Evolutionary conservation across 2,113 vertebrate genomes (phyloP), one percentile per base, ranked within the genome.

Genomic region (Rhabdomys dilectus): DNA sequence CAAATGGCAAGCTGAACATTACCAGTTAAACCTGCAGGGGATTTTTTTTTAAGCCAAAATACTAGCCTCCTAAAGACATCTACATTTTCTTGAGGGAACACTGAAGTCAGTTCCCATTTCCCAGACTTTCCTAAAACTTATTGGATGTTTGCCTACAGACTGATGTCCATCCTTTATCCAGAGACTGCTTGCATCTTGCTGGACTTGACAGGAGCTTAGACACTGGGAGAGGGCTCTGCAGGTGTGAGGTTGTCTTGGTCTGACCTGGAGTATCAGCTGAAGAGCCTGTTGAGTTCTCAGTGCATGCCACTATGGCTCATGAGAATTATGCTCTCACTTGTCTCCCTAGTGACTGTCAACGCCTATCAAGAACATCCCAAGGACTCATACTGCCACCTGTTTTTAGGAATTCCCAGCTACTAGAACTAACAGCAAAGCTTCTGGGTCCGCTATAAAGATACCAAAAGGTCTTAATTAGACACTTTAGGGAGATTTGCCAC

Each of bases 281-380:
- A 53, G 0, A 34, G 2, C 42, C 45, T 2, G 15, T 5, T n/a
- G 22, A 9, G 29, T 60, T 60, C 17, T 42, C 42, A 4, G 9
- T 3, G 58, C 29, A 6, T 26, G 22, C 24, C 80, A 36, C 53
- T 58, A 3, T 9, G 51, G 9, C 7, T 36, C 22, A 8, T 7
- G 5, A 0, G 2, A 51, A 5, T 31, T 0, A 8, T 8, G 9
- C 3, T 1, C 26, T 24, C 3, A 0, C 6, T 4, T 0, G 17
- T 21, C 56, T 64, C 34, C 26, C 12, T 2, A 39, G n/a, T 0
- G 3, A 16, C 45, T 36, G 34, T 42, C 36, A 5, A 48, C 8
- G 9, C 17, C 29, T 42, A 48, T 42, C 39, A 31, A 48, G 31
- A 51, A 21, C 15, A n/a, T 16, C 9, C 42, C 39, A 0, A 5